Evolutionary conservation across 2,888 invertebrate species (phyloP).

Genomic region (Hybos culiciformis): DNA sequence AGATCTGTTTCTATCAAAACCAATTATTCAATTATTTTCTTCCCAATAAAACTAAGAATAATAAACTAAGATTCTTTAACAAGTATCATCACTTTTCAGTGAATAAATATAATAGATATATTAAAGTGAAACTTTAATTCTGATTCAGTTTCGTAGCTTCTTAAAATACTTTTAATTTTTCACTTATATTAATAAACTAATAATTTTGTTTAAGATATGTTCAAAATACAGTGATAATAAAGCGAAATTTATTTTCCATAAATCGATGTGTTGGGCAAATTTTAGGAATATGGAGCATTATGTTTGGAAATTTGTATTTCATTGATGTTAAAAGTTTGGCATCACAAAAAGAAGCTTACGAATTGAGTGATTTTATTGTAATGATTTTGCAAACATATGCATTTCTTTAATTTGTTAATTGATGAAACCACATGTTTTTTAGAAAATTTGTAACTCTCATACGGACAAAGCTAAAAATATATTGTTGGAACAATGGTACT

Average conservation of each 20-base stretch:
- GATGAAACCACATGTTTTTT: too few species aligned
- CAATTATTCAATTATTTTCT: too few species aligned
- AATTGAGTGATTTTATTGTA: conserved; percentile 30
- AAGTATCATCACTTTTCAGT: too few species aligned
- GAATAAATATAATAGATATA: too few species aligned
- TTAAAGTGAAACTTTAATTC: too few species aligned
- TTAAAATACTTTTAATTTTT: too few species aligned
- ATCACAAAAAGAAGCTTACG: conserved; percentile 28
- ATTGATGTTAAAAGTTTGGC: conserved; percentile 33
- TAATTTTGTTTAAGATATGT: conserved; percentile 28
- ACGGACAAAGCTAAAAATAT: conserved; percentile 53
- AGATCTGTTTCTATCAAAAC: too few species aligned
- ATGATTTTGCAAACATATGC: conserved; percentile 1
- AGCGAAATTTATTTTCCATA: conserved; percentile 54
- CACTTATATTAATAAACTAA: neutral
- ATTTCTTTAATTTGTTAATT: neutral
- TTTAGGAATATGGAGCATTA: conserved; percentile 65
- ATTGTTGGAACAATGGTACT: conserved; percentile 42
- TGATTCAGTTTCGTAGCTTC: too few species aligned
- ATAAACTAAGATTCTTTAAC: too few species aligned
- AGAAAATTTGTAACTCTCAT: conserved; percentile 38
- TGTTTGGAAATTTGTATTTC: conserved; percentile 44
- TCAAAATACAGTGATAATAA: conserved; percentile 38
- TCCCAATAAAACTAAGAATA: too few species aligned
- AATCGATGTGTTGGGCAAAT: conserved; percentile 72